Base-by-base conservation (phyloP, 1,140 invertebrate genomes). In the Drusus annulatus region DNA sequence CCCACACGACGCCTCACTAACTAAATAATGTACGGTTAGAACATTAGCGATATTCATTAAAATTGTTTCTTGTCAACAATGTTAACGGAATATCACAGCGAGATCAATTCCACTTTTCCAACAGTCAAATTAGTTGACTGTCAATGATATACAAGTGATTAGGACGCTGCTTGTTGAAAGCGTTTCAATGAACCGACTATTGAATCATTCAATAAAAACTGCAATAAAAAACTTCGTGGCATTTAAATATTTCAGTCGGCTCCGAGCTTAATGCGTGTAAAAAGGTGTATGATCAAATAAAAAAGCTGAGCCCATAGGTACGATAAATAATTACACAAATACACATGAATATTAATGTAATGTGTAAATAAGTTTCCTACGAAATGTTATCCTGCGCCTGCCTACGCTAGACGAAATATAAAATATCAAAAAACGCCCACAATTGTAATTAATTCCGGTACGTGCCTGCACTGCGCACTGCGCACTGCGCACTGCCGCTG, bases 1-100 rank as follows among this genome's bases (percentile, higher is more conserved):
- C 81, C 81, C 81, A 80, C 81, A 80, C 81, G 56, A 28, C 3
- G 17, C 8, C 28, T 75, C 45, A 23, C 65, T 45, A 28, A 25
- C 62, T 63, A 63, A 63, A 23, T 23, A 50, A 21, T 69, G 1
- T n/a, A 50, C 65, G 31, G 65, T n/a, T 36, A 45, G 36, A 45
- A n/a, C 65, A 50, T 69, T 62, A 36, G 31, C 19, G 31, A 58
- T 36, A 76, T 76, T 23, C 17, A 62, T 62, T 76, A 36, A 76
- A 23, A 31, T 76, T 62, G 51, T 69, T 17, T 50, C 65, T 50
- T 69, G 65, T 50, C 65, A 69, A 69, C 65, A 56, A 56, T 21
- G 19, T 56, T 56, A 56, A 17, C 54, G 54, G n/a, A 56, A 56
- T 21, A 19, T 56, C 7, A 56, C 19, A 56, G 54, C n/a, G 5